Conservation (phyloP, 2,888 invertebrate species). For the Sericinus montela region DNA sequence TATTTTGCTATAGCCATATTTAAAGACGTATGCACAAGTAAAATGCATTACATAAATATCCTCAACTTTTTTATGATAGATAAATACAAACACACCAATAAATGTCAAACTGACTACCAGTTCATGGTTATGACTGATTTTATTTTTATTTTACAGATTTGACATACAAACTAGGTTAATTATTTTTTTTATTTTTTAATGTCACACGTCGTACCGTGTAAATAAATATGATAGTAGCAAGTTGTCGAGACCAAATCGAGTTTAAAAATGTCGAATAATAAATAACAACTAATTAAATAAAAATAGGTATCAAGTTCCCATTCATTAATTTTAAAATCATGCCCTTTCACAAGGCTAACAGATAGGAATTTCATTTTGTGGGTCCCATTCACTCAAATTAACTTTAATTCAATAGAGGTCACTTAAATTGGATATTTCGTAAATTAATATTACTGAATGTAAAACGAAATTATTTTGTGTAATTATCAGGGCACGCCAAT, state of each 20-base stretch:
- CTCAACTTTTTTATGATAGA: no score
- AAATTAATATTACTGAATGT: slow-evolving; percentile 8
- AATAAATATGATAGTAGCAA: no score
- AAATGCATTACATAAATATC: no score
- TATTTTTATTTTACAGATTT: no score
- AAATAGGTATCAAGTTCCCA: slow-evolving; percentile 5
- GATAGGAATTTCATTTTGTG: slow-evolving; percentile 15
- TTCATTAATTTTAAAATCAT: slow-evolving; percentile 15
- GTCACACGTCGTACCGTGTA: no score
- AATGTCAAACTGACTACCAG: no score
- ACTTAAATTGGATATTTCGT: slow-evolving; percentile 11
- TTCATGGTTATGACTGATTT: no score
- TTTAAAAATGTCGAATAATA: not conserved
- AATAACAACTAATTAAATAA: slow-evolving; percentile 1
- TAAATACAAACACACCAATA: no score
- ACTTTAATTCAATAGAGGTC: slow-evolving; percentile 17
- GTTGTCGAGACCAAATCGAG: not conserved
- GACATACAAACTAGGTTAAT: no score
- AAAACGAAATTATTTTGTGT: slow-evolving; percentile 3
- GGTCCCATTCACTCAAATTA: slow-evolving; percentile 18
- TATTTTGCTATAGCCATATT: no score
- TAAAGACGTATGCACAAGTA: no score
- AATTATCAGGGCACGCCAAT: slow-evolving; percentile 4
- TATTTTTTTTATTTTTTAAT: no score
- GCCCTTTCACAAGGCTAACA: slow-evolving; percentile 16